These are phyloP conservation scores for rat (Rattus norvegicus) DNA, from an alignment of 2,113 vertebrate species.

Conservation along the genomic window DNA sequence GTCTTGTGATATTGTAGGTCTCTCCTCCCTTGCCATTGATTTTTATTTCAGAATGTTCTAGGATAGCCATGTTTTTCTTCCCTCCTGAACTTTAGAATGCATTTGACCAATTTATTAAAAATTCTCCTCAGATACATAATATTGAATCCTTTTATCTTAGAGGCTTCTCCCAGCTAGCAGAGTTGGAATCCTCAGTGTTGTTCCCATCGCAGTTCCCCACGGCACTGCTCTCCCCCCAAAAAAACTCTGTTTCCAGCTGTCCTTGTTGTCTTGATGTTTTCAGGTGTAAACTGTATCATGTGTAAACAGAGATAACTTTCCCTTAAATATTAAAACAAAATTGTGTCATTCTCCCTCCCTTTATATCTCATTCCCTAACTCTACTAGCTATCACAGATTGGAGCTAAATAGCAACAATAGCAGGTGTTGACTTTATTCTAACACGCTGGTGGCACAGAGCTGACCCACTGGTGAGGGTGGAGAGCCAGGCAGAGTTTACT, in stretches of 20 bases:
- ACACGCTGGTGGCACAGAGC: neutral
- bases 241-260: neutral
- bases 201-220: neutral
- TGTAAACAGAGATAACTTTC: constrained; percentile 1
- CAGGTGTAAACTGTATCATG: neutral
- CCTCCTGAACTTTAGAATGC: neutral
- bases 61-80: neutral
- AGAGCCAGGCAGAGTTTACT: neutral
- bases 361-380: constrained; percentile 34
- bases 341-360: neutral
- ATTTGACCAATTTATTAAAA: neutral
- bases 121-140: neutral
- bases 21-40: neutral
- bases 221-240: neutral
- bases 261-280: constrained; percentile 7
- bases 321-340: neutral
- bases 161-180: neutral
- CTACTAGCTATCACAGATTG: neutral
- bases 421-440: neutral
- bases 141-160: neutral
- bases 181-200: neutral
- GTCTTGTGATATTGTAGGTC: neutral
- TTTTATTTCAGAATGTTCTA: neutral
- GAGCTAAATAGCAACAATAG: neutral
- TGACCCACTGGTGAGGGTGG: neutral